These are phyloP conservation scores for Pseudobourletiella spinata DNA, from an alignment of 1,140 invertebrate genomes.

Conservation along the genomic window DNA sequence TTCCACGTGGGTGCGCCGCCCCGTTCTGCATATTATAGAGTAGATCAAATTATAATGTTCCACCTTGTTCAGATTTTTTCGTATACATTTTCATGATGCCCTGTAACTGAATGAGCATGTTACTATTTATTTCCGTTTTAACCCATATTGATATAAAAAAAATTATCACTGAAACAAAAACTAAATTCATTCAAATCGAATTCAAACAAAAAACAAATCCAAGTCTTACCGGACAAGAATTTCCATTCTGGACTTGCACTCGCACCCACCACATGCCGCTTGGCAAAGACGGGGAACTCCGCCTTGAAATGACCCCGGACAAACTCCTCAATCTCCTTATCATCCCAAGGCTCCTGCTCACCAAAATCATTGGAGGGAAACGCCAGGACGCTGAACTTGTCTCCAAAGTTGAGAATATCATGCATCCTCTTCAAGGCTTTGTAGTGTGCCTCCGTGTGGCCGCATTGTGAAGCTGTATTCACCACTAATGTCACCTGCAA, in stretches of 20 bases:
- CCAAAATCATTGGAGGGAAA: constrained; percentile 56
- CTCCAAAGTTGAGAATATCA: constrained; percentile 40
- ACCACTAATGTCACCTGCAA: constrained; percentile 47
- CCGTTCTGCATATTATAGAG: constrained; percentile 2
- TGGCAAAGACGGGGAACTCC: constrained; percentile 45
- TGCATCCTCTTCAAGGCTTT: constrained; percentile 45
- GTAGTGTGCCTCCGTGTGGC: constrained; percentile 50
- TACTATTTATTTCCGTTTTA: too few relatives aligned
- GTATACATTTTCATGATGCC: too few relatives aligned
- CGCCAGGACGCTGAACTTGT: constrained; percentile 37
- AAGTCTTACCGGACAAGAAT: constrained; percentile 43
- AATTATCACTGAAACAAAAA: too few relatives aligned
- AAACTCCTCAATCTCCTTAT: constrained; percentile 43
- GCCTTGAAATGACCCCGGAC: constrained; percentile 41
- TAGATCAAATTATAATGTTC: too few relatives aligned
- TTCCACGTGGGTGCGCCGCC: constrained; percentile 45
- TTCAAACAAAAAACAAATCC: too few relatives aligned
- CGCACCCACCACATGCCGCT: constrained; percentile 51
- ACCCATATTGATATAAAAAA: too few relatives aligned
- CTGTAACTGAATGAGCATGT: too few relatives aligned
- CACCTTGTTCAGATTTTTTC: too few relatives aligned
- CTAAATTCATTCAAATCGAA: too few relatives aligned
- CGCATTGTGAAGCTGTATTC: constrained; percentile 53
- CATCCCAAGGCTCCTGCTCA: constrained; percentile 44
- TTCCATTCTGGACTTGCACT: constrained; percentile 48